These are phyloP conservation scores for Odontesthes bonariensis DNA, from an alignment of 2,113 vertebrate species.

Conservation along the genomic window DNA sequence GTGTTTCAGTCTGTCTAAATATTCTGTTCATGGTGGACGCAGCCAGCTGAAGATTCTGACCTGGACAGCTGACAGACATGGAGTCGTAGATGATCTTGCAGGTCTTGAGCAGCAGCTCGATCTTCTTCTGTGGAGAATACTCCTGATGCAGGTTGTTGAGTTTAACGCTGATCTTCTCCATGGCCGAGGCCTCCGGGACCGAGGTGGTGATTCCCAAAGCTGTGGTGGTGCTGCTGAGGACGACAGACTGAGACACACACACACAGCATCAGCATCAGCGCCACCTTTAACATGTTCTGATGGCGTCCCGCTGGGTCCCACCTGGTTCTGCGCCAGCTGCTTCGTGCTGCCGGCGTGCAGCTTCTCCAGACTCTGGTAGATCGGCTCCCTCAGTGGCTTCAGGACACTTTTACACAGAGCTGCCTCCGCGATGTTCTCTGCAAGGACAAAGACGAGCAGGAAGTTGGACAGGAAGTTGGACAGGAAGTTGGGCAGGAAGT, in stretches of 20 bases:
- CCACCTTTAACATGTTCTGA: neutral
- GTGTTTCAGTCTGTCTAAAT: too few species aligned
- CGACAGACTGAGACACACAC: conserved; percentile 64
- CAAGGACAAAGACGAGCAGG: neutral
- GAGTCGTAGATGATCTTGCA: conserved; percentile 98
- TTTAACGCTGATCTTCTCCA: conserved; percentile 95
- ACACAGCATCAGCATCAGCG: conserved; percentile 1
- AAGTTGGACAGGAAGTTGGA: too few species aligned
- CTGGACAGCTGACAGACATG: conserved; percentile 91
- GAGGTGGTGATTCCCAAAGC: conserved; percentile 92
- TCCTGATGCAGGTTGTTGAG: conserved; percentile 89
- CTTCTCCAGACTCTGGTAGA: conserved; percentile 87
- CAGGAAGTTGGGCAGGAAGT: too few species aligned
- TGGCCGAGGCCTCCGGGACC: conserved; percentile 87
- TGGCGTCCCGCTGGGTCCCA: conserved; percentile 27
- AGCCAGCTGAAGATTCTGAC: too few species aligned
- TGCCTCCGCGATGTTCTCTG: conserved; percentile 91
- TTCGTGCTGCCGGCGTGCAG: conserved; percentile 87
- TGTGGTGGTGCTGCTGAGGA: conserved; percentile 93
- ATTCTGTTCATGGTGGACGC: too few species aligned
- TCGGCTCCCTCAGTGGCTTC: conserved; percentile 91
- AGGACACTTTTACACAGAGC: conserved; percentile 94
- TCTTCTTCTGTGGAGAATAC: conserved; percentile 97
- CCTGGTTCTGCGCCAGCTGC: conserved; percentile 91
- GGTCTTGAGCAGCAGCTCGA: conserved; percentile 91